Conservation (phyloP, 2,888 invertebrate species). For the Petrolisthes cinctipes region DNA sequence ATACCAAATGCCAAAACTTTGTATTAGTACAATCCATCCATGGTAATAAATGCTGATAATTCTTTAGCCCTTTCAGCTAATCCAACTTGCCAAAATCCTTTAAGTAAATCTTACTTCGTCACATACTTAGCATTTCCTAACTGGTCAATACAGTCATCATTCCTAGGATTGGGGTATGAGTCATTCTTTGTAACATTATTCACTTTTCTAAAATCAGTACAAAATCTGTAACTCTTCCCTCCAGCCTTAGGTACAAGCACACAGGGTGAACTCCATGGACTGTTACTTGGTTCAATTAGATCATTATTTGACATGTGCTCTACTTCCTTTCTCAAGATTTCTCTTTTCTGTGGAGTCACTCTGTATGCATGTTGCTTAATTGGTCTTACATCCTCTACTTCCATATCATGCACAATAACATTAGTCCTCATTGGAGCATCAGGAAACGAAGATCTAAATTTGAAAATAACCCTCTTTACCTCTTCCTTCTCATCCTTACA, state of each 20-base stretch:
- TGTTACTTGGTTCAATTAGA: background rate
- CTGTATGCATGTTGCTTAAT: constrained; percentile 1
- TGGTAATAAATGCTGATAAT: too few relatives aligned
- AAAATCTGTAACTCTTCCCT: background rate
- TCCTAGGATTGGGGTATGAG: background rate
- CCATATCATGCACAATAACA: background rate
- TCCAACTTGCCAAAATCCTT: constrained; percentile 5
- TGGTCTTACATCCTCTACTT: constrained; percentile 11
- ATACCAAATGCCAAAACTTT: too few relatives aligned
- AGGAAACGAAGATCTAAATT: background rate
- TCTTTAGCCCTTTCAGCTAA: too few relatives aligned
- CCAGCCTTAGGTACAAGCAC: background rate
- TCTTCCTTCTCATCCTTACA: background rate
- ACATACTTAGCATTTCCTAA: constrained; percentile 14
- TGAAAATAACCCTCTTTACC: background rate
- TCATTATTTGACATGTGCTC: background rate
- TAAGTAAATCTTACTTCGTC: constrained; percentile 2
- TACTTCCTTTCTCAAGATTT: background rate
- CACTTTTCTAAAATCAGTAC: background rate
- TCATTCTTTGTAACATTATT: background rate
- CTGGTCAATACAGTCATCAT: background rate
- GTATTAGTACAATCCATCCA: too few relatives aligned
- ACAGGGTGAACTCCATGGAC: constrained; percentile 3
- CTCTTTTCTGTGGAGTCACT: background rate
- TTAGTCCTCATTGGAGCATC: constrained; percentile 11